Base-by-base conservation (phyloP, 2,888 invertebrate species). In the Cephus spinipes region DNA sequence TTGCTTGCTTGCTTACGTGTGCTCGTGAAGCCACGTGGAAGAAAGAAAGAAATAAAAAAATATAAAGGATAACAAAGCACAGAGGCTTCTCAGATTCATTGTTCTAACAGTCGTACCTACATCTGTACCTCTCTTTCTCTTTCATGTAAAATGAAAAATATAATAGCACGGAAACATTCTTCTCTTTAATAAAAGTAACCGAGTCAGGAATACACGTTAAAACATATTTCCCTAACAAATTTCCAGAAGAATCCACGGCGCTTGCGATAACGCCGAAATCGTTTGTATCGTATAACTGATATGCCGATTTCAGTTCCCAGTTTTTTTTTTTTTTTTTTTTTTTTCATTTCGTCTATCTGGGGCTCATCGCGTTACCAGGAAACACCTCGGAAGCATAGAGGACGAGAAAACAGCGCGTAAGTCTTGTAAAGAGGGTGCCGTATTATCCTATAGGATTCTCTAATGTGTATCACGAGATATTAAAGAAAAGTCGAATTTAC, bases 291-390 rank as follows among this genome's bases (percentile, higher is more conserved):
- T 55, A 31, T 73, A 84, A 85, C 81, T 85, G 85, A 85, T 85
- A 85, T 85, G 85, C 85, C 84, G 85, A 85, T 83, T 82, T 80
- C 80, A 78, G 78, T 82, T 84, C 80, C 33, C 35, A 30, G 35
- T 30, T 71, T 71, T 12, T 71, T 15, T 71, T n/a, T 2, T 6
- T 4, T n/a, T n/a, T n/a, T 15, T 4, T 3, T 12, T 12, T 12
- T 1, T 15, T 40, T 40, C 40, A 2, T 40, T 40, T 15, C 2
- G 55, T 23, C 15, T 15, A 40, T 15, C 40, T 55, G 55, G 55
- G 55, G 55, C 2, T 23, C 9, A 23, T 55, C 23, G 55, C 55
- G 9, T 55, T 55, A 55, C 23, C 55, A 15, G 23, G 9, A 9
- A 55, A 55, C 55, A 55, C 23, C 55, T 2, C 55, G 55, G 55